Base-by-base conservation (phyloP, 2,888 invertebrate species). In the Creontiades dilutus region DNA sequence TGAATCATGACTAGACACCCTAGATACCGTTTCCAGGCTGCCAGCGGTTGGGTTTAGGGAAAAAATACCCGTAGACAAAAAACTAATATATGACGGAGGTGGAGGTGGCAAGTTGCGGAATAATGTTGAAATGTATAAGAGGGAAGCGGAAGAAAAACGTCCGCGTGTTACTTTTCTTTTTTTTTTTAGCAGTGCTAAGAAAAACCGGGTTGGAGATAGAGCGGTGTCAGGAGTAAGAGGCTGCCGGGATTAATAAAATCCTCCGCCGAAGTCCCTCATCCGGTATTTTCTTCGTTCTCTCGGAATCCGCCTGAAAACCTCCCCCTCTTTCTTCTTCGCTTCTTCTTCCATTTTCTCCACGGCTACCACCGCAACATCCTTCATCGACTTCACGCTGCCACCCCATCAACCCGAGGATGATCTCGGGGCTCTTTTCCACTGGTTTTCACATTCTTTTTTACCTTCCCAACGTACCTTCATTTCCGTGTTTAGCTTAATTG, bases 181-280 rank as follows among this genome's bases (percentile, higher is more conserved):
- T 37, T 37, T 37, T 37, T 57, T n/a, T 5, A 57, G n/a, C n/a
- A n/a, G 57, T 14, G 1, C n/a, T n/a, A 16, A 57, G n/a, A n/a
- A 57, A 57, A 57, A n/a, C 57, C 57, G n/a, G n/a, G 57, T 57
- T 1, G 55, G n/a, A 57, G 57, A 57, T 57, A n/a, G 57, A 47
- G 80, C 16, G n/a, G n/a, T 3, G 80, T 47, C 47, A 11, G 47
- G n/a, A 28, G 80, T n/a, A 46, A 27, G 80, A 16, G 80, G 46
- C 13, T 57, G 57, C n/a, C 19, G 37, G 80, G 80, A 81, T 81
- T 81, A 81, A 81, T 81, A 81, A 81, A 81, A 81, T 81, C 80
- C 80, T 28, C 27, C 19, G 47, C 11, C 47, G 80, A 81, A 81
- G 80, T 47, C 80, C 80, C 46, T 23, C 46, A 81, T 81, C 80